phyloP scores from a whole-genome alignment of 2,888 invertebrate genomes.

The Timandra comae region DNA sequence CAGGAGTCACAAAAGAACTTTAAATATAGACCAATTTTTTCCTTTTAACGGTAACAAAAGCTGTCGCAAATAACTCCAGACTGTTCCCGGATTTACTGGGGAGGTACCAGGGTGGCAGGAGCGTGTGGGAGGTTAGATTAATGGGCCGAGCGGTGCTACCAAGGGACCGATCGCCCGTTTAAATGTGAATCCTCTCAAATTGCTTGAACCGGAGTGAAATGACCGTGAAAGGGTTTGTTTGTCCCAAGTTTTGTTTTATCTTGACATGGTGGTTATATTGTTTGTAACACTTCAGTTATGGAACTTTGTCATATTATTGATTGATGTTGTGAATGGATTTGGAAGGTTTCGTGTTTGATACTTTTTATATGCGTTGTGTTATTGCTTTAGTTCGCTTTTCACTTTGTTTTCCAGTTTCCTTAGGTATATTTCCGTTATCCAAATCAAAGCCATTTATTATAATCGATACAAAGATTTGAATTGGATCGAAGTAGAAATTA shows the following conservation, averaged over 20 bases:
- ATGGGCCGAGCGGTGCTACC: slow-evolving; percentile 42
- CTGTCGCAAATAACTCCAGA: slow-evolving; percentile 37
- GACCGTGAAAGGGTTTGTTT: slow-evolving; percentile 41
- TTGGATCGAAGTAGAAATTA: too few relatives aligned
- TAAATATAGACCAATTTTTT: slow-evolving; percentile 16
- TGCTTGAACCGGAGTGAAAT: slow-evolving; percentile 40
- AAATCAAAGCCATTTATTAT: too few relatives aligned
- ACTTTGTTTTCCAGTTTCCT: too few relatives aligned
- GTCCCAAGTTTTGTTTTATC: slow-evolving; percentile 3
- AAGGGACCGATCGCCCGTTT: slow-evolving; percentile 59
- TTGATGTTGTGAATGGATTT: too few relatives aligned
- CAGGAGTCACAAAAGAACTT: slow-evolving; percentile 5
- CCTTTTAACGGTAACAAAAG: slow-evolving; percentile 27
- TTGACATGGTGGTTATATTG: too few relatives aligned
- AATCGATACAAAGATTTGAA: too few relatives aligned
- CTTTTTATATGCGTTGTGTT: too few relatives aligned
- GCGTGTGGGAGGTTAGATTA: slow-evolving; percentile 47
- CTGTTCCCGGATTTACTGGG: slow-evolving; percentile 20
- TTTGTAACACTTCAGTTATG: too few relatives aligned
- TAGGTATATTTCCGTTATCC: too few relatives aligned
- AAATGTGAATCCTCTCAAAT: slow-evolving; percentile 59
- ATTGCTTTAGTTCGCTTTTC: too few relatives aligned
- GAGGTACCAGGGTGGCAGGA: slow-evolving; percentile 20
- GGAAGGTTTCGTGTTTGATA: too few relatives aligned
- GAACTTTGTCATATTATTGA: too few relatives aligned